Evolutionary conservation across 2,888 invertebrate genomes (phyloP).

Genomic region (Drosophila formosana): DNA sequence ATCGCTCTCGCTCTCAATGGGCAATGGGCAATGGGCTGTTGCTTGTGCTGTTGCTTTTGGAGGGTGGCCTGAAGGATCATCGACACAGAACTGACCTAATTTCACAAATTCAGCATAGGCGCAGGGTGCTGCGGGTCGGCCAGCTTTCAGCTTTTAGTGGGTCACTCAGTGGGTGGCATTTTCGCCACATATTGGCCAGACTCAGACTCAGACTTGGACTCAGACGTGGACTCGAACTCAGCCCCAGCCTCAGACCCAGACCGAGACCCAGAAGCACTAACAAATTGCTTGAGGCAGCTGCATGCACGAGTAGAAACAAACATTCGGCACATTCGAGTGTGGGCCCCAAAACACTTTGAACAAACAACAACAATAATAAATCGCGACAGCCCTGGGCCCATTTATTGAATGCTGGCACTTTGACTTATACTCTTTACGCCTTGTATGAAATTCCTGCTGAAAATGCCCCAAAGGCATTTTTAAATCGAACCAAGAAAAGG

Average conservation of each 20-base stretch:
- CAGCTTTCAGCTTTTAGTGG: slow-evolving; percentile 61
- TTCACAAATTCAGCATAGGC: slow-evolving; percentile 83
- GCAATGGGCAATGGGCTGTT: slow-evolving; percentile 29
- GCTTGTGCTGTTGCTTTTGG: slow-evolving; percentile 47
- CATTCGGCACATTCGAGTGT: slow-evolving; percentile 7
- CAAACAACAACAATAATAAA: slow-evolving; percentile 48
- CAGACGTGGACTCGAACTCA: slow-evolving; percentile 11
- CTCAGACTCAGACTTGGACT: slow-evolving; percentile 22
- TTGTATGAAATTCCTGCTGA: slow-evolving; percentile 5
- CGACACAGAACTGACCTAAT: slow-evolving; percentile 86
- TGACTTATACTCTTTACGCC: slow-evolving; percentile 43
- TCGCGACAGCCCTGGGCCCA: slow-evolving; percentile 55
- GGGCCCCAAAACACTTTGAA: slow-evolving; percentile 33
- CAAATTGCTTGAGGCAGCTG: slow-evolving; percentile 33
- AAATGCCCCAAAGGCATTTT: slow-evolving; percentile 39
- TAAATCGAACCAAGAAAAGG: slow-evolving; percentile 27
- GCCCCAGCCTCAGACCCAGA: slow-evolving; percentile 34
- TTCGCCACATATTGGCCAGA: slow-evolving; percentile 36
- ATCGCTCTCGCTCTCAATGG: slow-evolving; percentile 32
- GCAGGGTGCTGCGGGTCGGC: slow-evolving; percentile 54
- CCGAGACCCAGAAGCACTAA: slow-evolving; percentile 30
- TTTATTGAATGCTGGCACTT: slow-evolving; percentile 58
- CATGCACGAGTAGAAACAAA: slow-evolving; percentile 6
- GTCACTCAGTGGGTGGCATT: slow-evolving; percentile 62
- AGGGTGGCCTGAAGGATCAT: slow-evolving; percentile 84